Conservation (phyloP, 2,113 vertebrate species). For the Cavia aperea region DNA sequence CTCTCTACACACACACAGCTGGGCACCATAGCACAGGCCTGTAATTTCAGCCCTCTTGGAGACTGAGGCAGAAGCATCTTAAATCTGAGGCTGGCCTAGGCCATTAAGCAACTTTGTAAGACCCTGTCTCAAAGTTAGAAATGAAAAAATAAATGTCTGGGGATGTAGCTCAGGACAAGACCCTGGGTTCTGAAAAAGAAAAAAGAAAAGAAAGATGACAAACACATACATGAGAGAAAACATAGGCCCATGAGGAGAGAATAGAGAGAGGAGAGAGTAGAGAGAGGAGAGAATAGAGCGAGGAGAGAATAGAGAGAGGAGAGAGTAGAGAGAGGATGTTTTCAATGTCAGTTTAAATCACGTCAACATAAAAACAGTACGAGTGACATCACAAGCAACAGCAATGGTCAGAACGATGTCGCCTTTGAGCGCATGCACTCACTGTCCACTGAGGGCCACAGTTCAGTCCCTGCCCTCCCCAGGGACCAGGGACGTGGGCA, state of each 20-base stretch:
- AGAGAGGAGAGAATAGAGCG: background rate
- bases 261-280: background rate
- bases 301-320: background rate
- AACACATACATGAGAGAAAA: background rate
- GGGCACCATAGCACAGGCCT: background rate
- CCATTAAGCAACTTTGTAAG: background rate
- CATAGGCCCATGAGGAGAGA: background rate
- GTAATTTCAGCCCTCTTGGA: background rate
- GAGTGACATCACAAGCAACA: too few species aligned
- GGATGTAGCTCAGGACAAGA: background rate
- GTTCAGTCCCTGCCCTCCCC: background rate
- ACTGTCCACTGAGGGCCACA: rapidly evolving
- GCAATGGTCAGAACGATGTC: rapidly evolving
- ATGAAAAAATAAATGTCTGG: background rate
- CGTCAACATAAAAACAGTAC: background rate
- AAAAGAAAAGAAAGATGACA: background rate
- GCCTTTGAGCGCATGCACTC: rapidly evolving
- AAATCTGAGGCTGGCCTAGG: background rate
- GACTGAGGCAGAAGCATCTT: background rate
- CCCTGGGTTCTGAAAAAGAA: background rate
- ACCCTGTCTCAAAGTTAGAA: background rate
- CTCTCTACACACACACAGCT: background rate
- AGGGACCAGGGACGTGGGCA: background rate
- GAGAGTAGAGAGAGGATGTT: background rate
- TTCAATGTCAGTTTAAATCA: background rate